phyloP scores from a whole-genome alignment of 37 sponge, comb jelly and placozoan genomes.

The Beroe forskalii region DNA sequence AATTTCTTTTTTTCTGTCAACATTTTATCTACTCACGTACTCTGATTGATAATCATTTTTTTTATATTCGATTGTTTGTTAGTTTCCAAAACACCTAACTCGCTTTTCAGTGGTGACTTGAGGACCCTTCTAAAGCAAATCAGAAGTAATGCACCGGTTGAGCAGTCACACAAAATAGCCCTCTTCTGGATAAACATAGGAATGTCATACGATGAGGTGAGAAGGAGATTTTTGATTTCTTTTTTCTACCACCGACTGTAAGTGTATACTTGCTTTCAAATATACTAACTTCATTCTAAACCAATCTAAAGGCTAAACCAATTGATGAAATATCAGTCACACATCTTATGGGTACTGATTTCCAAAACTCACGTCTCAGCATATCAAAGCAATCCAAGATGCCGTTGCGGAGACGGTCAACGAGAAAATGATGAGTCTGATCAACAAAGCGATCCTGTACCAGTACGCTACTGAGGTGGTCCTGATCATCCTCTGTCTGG shows the following conservation, averaged over 20 bases:
- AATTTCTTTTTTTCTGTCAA: no score
- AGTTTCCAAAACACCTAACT: neutral
- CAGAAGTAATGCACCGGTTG: constrained; percentile 22
- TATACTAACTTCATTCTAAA: no score
- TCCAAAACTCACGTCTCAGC: no score
- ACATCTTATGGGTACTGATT: no score
- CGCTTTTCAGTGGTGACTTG: constrained; percentile 37
- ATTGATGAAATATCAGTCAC: no score
- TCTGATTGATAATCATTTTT: neutral
- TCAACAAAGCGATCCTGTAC: constrained; percentile 51
- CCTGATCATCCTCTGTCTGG: constrained; percentile 42
- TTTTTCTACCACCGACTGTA: no score
- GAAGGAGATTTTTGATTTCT: no score
- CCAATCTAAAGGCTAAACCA: no score
- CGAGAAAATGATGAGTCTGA: constrained; percentile 50
- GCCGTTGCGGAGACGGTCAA: constrained; percentile 12
- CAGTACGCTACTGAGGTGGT: constrained; percentile 58
- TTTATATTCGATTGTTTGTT: neutral
- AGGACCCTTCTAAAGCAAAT: constrained; percentile 45
- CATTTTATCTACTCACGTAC: no score
- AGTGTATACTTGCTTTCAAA: no score
- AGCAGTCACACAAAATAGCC: constrained; percentile 52
- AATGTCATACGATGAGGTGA: constrained; percentile 47
- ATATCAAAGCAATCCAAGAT: constrained; percentile 57
- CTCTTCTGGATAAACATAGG: constrained; percentile 63